Conservation (phyloP, 2,797 vertebrate species). For the Tragelaphus oryx region DNA sequence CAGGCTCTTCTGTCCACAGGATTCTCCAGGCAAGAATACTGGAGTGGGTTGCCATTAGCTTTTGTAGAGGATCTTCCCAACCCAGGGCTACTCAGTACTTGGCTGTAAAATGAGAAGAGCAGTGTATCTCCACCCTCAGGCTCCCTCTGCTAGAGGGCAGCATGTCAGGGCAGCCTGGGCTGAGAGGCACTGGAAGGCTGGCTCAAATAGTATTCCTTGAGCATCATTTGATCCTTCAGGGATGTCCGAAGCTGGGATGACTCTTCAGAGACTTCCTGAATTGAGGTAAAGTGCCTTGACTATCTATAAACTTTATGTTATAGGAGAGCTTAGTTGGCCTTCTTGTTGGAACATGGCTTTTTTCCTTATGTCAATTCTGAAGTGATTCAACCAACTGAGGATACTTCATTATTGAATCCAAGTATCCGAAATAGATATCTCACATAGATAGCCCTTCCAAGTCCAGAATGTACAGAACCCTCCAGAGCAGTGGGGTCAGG, state of each 20-base stretch:
- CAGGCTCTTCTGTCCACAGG: neutral
- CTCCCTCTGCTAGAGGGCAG: neutral
- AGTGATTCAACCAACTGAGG: too few relatives aligned
- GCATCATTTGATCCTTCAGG: too few relatives aligned
- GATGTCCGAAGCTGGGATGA: too few relatives aligned
- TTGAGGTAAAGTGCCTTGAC: too few relatives aligned
- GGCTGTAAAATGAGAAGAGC: neutral
- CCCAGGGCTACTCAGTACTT: neutral
- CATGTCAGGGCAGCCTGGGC: neutral
- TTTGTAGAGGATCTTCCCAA: neutral
- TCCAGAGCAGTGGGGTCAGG: neutral
- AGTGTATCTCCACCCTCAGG: neutral
- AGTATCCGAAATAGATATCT: neutral
- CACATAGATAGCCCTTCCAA: neutral
- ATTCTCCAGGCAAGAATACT: neutral
- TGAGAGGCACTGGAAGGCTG: neutral
- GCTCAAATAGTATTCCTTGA: too few relatives aligned
- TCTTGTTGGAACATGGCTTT: too few relatives aligned
- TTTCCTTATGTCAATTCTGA: too few relatives aligned
- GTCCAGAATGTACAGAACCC: neutral
- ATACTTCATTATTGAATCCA: too few relatives aligned
- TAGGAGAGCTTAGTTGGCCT: too few relatives aligned
- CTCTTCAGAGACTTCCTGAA: too few relatives aligned
- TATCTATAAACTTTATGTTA: too few relatives aligned
- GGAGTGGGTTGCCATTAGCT: neutral